Conservation (phyloP, 2,113 vertebrate species). For the Neotoma lepida region DNA sequence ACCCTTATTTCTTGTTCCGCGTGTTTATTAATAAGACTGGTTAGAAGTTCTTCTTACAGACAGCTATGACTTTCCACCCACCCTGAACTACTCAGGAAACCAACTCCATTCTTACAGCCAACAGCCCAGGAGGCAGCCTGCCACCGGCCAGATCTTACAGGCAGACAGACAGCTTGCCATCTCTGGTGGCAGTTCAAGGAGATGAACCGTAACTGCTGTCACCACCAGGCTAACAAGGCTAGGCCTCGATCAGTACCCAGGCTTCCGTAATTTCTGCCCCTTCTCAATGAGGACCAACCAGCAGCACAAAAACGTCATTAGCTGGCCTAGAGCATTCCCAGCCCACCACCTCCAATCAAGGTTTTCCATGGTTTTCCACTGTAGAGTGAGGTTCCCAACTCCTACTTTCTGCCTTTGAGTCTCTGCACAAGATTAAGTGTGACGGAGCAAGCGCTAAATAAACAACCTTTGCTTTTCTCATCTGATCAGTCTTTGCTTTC, state of each 20-base stretch:
- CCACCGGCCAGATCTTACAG: not conserved
- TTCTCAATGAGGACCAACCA: not conserved
- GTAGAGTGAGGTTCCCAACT: not conserved
- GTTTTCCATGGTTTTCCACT: not conserved
- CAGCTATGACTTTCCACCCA: not conserved
- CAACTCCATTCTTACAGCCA: not conserved
- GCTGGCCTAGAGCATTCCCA: not conserved
- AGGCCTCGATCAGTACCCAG: not conserved
- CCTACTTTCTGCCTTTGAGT: not conserved
- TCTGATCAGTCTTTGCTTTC: not conserved
- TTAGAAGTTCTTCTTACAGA: too few species aligned
- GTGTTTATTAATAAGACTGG: too few species aligned
- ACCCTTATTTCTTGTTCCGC: too few species aligned
- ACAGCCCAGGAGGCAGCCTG: not conserved
- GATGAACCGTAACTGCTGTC: not conserved
- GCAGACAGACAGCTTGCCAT: not conserved
- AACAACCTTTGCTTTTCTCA: not conserved
- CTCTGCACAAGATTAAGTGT: not conserved
- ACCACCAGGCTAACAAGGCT: not conserved
- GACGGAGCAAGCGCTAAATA: not conserved
- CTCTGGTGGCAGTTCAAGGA: not conserved
- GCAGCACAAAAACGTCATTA: not conserved
- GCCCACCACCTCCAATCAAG: not conserved
- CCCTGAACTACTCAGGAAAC: not conserved
- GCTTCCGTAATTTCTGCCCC: not conserved